Evolutionary conservation across 2,797 vertebrate species (phyloP).

Genomic region (Etheostoma nigrum): DNA sequence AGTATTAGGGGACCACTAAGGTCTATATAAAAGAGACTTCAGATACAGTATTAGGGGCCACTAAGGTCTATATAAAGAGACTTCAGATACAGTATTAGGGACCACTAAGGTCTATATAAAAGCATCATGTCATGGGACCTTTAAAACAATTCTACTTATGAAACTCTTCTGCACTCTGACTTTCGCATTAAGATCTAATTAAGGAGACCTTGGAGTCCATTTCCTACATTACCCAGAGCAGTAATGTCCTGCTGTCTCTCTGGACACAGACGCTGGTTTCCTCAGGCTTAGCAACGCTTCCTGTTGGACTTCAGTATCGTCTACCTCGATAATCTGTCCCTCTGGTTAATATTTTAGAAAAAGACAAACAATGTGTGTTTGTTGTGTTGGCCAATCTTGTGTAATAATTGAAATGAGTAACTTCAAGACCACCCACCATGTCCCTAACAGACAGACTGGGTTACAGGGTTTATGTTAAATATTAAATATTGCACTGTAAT

Average conservation of each 20-base stretch:
- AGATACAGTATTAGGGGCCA: too few relatives aligned
- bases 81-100: too few relatives aligned
- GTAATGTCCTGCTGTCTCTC: not conserved
- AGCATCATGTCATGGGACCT: too few relatives aligned
- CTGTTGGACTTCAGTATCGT: slow-evolving; percentile 81
- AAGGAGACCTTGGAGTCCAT: slow-evolving; percentile 15
- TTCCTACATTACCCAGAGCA: slow-evolving; percentile 10
- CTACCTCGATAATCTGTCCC: slow-evolving; percentile 60
- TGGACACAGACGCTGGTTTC: slow-evolving; percentile 49
- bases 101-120: too few relatives aligned
- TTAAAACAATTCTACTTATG: too few relatives aligned
- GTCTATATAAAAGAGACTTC: too few relatives aligned
- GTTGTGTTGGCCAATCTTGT: slow-evolving; percentile 73
- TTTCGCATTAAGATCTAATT: slow-evolving; percentile 36
- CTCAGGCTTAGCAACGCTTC: slow-evolving; percentile 39
- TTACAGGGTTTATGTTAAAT: too few relatives aligned
- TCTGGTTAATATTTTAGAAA: slow-evolving; percentile 84
- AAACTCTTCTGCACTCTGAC: not conserved
- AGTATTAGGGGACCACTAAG: too few relatives aligned
- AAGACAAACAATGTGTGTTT: slow-evolving; percentile 83
- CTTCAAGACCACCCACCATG: slow-evolving; percentile 28
- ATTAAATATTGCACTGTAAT: too few relatives aligned
- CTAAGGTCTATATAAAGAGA: too few relatives aligned
- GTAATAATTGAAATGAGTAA: slow-evolving; percentile 64
- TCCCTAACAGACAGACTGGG: slow-evolving; percentile 7